These are phyloP conservation scores for Chromobotia macracanthus DNA, from an alignment of 2,797 vertebrate genomes.

Conservation along the genomic window DNA sequence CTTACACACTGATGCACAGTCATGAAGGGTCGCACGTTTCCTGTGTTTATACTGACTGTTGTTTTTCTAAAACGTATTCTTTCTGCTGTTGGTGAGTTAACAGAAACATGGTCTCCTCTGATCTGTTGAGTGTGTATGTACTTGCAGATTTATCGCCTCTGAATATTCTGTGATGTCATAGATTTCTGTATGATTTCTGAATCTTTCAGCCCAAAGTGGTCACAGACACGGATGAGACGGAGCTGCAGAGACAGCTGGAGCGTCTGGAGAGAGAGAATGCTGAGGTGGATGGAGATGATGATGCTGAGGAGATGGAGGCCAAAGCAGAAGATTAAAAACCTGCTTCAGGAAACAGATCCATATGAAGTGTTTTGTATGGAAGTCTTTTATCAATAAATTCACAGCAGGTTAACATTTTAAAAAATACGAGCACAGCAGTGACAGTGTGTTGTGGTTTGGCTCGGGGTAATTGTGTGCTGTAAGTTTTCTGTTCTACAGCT, in stretches of 20 bases:
- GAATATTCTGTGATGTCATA: background rate
- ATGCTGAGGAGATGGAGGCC: constrained; percentile 97
- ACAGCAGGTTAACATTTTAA: no score
- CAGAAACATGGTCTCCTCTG: no score
- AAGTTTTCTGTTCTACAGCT: background rate
- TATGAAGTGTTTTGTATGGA: background rate
- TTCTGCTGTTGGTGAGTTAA: no score
- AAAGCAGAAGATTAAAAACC: constrained; percentile 90
- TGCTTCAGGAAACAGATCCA: background rate
- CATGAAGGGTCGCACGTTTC: no score
- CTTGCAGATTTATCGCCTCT: background rate
- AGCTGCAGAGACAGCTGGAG: constrained; percentile 94
- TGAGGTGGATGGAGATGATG: constrained; percentile 97
- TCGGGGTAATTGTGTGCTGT: no score
- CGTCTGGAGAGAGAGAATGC: constrained; percentile 97
- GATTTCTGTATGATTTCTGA: no score
- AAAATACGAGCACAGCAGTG: background rate
- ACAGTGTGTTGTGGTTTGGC: background rate
- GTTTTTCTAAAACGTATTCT: no score
- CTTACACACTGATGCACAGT: no score
- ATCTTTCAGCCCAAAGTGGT: constrained; percentile 91
- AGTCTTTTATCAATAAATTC: background rate
- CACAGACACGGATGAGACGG: constrained; percentile 97
- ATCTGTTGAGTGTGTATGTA: background rate
- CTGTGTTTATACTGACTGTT: no score